A percentile compares a stretch with the other conserved stretches of the same genome.
phyloP scores from a whole-genome alignment of 2,113 vertebrate species.

The Neolamprologus devosi region DNA sequence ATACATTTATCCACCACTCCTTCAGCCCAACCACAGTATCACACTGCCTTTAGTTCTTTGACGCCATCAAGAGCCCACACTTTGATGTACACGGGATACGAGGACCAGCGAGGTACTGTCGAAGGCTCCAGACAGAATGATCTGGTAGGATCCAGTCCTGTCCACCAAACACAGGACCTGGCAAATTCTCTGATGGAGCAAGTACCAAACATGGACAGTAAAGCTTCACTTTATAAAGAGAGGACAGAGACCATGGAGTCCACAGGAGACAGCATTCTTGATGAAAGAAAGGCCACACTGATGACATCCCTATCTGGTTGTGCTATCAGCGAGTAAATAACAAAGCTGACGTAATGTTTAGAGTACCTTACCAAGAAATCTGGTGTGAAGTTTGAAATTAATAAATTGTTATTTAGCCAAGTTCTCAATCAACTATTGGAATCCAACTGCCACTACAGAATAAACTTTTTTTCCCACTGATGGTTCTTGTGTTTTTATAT shows the following conservation, averaged over 20 bases:
- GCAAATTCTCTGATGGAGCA: slow-evolving; percentile 7
- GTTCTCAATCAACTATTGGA: background rate
- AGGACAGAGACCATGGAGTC: slow-evolving; percentile 9
- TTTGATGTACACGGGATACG: background rate
- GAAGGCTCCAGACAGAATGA: slow-evolving; percentile 48
- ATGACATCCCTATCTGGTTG: background rate
- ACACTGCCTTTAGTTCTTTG: slow-evolving; percentile 51
- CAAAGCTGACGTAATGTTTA: background rate
- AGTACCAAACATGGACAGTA: background rate
- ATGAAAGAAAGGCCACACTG: slow-evolving; percentile 4
- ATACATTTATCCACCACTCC: slow-evolving; percentile 50
- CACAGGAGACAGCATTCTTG: background rate
- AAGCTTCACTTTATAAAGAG: background rate
- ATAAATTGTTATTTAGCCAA: background rate
- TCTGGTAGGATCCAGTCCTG: slow-evolving; percentile 39
- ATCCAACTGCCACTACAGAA: background rate
- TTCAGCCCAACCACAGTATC: slow-evolving; percentile 43
- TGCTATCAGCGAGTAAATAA: background rate
- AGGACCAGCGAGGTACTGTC: background rate
- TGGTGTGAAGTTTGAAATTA: background rate
- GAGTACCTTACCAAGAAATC: background rate
- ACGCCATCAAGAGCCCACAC: slow-evolving; percentile 9
- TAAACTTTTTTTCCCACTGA: background rate
- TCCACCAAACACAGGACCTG: slow-evolving; percentile 8
- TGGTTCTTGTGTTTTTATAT: background rate